phyloP scores from a whole-genome alignment of 2,888 invertebrate genomes.

The Pseudeuparius sepicola region DNA sequence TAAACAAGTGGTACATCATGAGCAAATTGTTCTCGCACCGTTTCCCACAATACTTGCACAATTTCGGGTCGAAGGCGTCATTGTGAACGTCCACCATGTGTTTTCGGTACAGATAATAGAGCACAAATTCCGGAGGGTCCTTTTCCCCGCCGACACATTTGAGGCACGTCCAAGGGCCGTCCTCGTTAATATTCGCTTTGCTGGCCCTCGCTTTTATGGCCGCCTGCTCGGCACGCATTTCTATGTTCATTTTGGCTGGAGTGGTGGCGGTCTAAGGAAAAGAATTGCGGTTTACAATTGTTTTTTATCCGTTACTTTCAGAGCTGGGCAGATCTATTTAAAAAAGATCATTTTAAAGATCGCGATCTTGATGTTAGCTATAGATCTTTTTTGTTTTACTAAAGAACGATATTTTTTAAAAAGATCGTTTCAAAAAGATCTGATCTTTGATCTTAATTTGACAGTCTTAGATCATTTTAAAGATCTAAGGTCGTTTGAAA shows the following conservation, averaged over 20 bases:
- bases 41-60: constrained; percentile 80
- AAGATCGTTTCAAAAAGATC: too few relatives aligned
- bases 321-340: too few relatives aligned
- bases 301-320: too few relatives aligned
- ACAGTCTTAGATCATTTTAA: too few relatives aligned
- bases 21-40: constrained; percentile 63
- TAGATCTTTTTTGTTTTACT: too few relatives aligned
- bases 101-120: constrained; percentile 68
- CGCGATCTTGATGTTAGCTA: too few relatives aligned
- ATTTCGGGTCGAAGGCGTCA: constrained; percentile 62
- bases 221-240: constrained; percentile 7
- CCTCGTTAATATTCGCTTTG: constrained; percentile 46
- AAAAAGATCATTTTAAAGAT: too few relatives aligned
- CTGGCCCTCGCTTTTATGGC: constrained; percentile 12
- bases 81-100: constrained; percentile 75
- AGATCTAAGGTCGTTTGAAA: too few relatives aligned
- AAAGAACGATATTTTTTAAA: too few relatives aligned
- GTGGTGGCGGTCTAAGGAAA: constrained; percentile 6
- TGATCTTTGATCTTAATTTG: too few relatives aligned
- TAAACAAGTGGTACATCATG: constrained; percentile 67
- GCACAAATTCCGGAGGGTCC: constrained; percentile 54
- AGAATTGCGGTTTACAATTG: too few relatives aligned
- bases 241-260: too few relatives aligned
- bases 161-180: constrained; percentile 73
- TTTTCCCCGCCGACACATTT: constrained; percentile 60